phyloP scores from a whole-genome alignment of 2,888 invertebrate genomes.

The Omphaloscelis lunosa region DNA sequence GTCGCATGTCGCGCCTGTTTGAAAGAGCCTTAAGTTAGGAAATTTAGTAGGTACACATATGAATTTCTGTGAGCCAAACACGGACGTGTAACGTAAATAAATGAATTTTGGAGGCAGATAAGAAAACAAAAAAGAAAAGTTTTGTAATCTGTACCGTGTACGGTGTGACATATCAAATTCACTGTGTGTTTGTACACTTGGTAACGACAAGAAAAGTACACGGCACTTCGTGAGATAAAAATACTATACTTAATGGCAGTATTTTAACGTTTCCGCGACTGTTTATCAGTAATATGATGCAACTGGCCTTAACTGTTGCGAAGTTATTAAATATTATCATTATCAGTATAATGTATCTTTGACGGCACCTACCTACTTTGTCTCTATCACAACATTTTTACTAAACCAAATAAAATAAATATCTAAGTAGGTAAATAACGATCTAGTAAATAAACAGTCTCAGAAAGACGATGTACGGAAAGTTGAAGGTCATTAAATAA shows the following conservation, averaged over 20 bases:
- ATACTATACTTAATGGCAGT: constrained; percentile 5
- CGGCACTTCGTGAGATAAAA: background rate
- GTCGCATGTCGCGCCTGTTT: too few species aligned
- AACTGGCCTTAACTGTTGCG: constrained; percentile 16
- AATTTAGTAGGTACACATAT: too few species aligned
- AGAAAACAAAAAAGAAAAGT: too few species aligned
- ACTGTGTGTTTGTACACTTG: background rate
- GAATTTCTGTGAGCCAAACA: too few species aligned
- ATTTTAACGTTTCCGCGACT: background rate
- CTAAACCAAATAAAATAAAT: too few species aligned
- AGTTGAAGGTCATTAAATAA: background rate
- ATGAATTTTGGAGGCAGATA: too few species aligned
- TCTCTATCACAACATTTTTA: background rate
- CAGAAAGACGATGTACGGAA: background rate
- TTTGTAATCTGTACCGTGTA: too few species aligned
- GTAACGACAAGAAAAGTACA: background rate
- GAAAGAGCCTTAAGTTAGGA: too few species aligned
- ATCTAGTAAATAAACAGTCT: background rate
- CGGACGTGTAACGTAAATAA: too few species aligned
- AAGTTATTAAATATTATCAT: background rate
- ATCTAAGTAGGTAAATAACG: background rate
- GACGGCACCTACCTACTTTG: too few species aligned
- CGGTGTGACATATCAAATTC: background rate
- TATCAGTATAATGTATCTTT: background rate
- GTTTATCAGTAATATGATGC: constrained; percentile 32